Percentiles rank a stretch among this genome's conserved stretches.
phyloP scores from a whole-genome alignment of 2,888 invertebrate genomes.

The Pyrochroa serraticornis region DNA sequence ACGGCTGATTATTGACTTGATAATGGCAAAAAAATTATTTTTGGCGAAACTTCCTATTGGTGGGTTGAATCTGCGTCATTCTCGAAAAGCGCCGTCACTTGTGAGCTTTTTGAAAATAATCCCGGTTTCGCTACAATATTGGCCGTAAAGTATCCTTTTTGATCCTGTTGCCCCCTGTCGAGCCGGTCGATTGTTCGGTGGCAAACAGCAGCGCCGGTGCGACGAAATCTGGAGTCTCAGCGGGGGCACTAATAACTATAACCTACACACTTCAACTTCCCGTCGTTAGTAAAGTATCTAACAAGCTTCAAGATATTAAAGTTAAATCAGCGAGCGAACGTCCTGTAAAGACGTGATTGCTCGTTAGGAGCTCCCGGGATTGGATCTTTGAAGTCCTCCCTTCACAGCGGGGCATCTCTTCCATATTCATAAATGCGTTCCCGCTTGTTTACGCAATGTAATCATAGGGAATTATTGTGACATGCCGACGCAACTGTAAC shows the following conservation, averaged over 20 bases:
- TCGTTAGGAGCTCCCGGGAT: slow-evolving; percentile 25
- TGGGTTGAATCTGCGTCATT: too few relatives aligned
- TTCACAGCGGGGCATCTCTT: slow-evolving; percentile 13
- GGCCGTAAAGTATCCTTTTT: too few relatives aligned
- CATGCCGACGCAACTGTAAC: background rate
- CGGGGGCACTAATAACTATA: slow-evolving; percentile 30
- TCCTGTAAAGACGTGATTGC: slow-evolving; percentile 32
- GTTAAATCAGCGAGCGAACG: slow-evolving; percentile 30
- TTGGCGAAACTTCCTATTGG: too few relatives aligned
- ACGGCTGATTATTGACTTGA: too few relatives aligned
- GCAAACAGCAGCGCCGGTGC: slow-evolving; percentile 8
- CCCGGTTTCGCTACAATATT: too few relatives aligned
- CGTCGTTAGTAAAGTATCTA: slow-evolving; percentile 34
- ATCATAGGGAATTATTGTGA: slow-evolving; percentile 13
- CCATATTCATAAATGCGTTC: slow-evolving; percentile 27
- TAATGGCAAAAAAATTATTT: too few relatives aligned
- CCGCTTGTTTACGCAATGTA: slow-evolving; percentile 14
- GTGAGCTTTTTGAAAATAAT: too few relatives aligned
- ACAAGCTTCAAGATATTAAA: slow-evolving; percentile 34
- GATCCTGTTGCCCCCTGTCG: background rate
- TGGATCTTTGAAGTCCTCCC: slow-evolving; percentile 27
- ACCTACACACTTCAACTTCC: slow-evolving; percentile 31
- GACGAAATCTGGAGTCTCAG: slow-evolving; percentile 18
- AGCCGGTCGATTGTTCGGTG: slow-evolving; percentile 10
- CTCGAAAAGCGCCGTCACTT: too few relatives aligned